Conservation (phyloP, 2,113 vertebrate species). For the Labeo rohita region DNA sequence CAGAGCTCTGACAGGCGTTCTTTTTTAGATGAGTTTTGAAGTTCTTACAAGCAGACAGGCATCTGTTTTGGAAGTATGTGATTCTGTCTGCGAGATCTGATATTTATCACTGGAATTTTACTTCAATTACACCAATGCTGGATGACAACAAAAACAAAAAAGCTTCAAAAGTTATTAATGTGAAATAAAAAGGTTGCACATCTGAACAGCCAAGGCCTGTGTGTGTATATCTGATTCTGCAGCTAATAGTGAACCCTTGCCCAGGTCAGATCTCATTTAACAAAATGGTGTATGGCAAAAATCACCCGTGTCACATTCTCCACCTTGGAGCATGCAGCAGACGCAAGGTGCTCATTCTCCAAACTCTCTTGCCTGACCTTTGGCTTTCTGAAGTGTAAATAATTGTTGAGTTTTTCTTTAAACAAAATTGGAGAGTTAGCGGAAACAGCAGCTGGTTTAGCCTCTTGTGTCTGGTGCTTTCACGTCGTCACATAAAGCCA, state of each 20-base stretch:
- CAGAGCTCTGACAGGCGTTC: conserved; percentile 48
- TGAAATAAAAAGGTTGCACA: neutral
- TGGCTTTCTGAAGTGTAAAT: conserved; percentile 62
- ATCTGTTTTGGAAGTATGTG: conserved; percentile 27
- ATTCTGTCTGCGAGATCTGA: neutral
- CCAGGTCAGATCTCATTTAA: conserved; percentile 62
- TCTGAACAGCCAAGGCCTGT: neutral
- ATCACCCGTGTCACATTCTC: conserved; percentile 67
- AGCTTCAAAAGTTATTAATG: neutral
- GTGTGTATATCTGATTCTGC: conserved; percentile 49
- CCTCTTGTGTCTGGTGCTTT: conserved; percentile 52
- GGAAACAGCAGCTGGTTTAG: conserved; percentile 58
- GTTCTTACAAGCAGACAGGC: conserved; percentile 26
- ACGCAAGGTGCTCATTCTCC: conserved; percentile 65
- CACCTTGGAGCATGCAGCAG: conserved; percentile 59
- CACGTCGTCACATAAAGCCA: conserved; percentile 43
- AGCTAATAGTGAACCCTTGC: conserved; percentile 53
- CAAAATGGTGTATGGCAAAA: conserved; percentile 72
- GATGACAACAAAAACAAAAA: neutral
- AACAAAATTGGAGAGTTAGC: conserved; percentile 53
- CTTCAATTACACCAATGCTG: conserved; percentile 17
- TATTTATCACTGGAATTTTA: conserved; percentile 4
- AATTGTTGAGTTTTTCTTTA: conserved; percentile 65
- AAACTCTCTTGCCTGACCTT: conserved; percentile 60
- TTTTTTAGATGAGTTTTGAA: conserved; percentile 41